Percentiles rank a stretch among this genome's conserved stretches.
phyloP scores from a whole-genome alignment of 1,140 invertebrate species.

The Cyclina sinensis region DNA sequence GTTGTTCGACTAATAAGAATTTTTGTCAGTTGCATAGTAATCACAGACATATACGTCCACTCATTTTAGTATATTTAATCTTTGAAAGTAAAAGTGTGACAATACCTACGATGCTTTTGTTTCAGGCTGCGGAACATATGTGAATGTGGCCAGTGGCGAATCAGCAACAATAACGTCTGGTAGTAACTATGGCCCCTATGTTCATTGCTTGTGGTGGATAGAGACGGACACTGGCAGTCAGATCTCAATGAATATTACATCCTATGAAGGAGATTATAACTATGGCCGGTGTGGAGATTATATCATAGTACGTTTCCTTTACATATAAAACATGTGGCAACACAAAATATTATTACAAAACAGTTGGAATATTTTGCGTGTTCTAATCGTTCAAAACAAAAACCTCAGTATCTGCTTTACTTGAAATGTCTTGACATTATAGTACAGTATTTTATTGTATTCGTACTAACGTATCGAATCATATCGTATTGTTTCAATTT shows the following conservation, averaged over 20 bases:
- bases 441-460: too few species aligned
- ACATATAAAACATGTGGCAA: too few species aligned
- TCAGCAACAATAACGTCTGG: not conserved
- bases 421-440: too few species aligned
- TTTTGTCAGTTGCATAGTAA: not conserved
- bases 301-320: constrained; percentile 54
- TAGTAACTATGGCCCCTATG: constrained; percentile 31
- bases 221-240: constrained; percentile 38
- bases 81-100: not conserved
- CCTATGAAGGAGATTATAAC: constrained; percentile 41
- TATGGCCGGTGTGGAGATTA: constrained; percentile 56
- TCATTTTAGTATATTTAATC: too few species aligned
- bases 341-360: too few species aligned
- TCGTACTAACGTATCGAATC: too few species aligned
- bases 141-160: constrained; percentile 13
- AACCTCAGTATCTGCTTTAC: too few species aligned
- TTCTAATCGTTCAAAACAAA: too few species aligned
- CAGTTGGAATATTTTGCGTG: too few species aligned
- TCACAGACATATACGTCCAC: not conserved
- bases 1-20: too few species aligned
- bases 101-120: not conserved
- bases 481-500: too few species aligned
- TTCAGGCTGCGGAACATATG: constrained; percentile 55
- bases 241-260: constrained; percentile 20
- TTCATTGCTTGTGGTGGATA: constrained; percentile 60